Conservation (phyloP, 2,113 vertebrate species). For the Eulacestoma nigropectus region DNA sequence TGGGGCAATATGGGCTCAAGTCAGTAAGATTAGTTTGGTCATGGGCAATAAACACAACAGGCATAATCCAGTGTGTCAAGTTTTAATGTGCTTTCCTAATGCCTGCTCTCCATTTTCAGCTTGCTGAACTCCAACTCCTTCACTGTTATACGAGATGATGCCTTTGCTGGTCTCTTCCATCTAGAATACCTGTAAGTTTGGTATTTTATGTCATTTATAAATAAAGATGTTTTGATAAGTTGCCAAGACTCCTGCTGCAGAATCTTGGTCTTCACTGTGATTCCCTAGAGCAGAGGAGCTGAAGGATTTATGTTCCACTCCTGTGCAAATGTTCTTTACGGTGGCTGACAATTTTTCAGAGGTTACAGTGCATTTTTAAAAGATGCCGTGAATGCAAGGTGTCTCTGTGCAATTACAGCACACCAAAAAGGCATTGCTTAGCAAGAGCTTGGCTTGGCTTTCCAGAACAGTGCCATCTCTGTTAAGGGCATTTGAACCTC, state of each 20-base stretch:
- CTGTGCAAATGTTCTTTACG: background rate
- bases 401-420: background rate
- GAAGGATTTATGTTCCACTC: background rate
- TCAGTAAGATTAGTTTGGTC: conserved; percentile 22
- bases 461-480: background rate
- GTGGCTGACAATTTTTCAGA: background rate
- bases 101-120: conserved; percentile 73
- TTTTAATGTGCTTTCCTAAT: background rate
- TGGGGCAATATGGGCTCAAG: background rate
- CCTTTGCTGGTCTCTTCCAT: conserved; percentile 94
- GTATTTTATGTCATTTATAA: background rate
- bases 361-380: background rate
- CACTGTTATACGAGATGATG: conserved; percentile 89
- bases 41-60: conserved; percentile 14
- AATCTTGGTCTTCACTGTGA: background rate
- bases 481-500: conserved; percentile 14
- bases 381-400: background rate
- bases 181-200: conserved; percentile 95
- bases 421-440: background rate
- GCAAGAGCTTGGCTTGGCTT: conserved; percentile 34
- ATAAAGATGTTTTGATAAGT: background rate
- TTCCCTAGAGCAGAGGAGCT: background rate
- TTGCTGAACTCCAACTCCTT: conserved; percentile 96
- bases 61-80: background rate
- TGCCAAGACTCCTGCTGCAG: background rate